Percentiles rank a stretch among this genome's conserved stretches.
Evolutionary conservation across 2,113 vertebrate species (phyloP).

Genomic region (Macroglossus sobrinus): DNA sequence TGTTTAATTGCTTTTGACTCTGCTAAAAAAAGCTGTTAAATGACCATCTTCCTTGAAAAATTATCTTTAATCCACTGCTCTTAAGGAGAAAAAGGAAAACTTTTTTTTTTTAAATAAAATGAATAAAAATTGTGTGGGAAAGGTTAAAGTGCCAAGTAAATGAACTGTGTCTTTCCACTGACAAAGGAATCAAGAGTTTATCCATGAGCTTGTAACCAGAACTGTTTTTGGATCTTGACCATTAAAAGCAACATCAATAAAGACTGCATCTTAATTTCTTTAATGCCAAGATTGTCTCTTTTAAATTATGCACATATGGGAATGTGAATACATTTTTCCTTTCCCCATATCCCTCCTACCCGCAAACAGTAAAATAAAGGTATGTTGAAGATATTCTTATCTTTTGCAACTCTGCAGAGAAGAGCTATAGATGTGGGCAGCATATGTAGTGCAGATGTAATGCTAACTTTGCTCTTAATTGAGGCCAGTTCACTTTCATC

Average conservation of each 20-base stretch:
- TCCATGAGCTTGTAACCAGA: slow-evolving; percentile 29
- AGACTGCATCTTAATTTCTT: slow-evolving; percentile 30
- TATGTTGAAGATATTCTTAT: not conserved
- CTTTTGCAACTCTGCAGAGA: not conserved
- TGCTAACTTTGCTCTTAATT: not conserved
- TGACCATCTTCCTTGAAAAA: not conserved
- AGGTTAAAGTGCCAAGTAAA: slow-evolving; percentile 21
- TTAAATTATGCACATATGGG: slow-evolving; percentile 40
- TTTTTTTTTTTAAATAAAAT: not conserved
- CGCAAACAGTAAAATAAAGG: slow-evolving; percentile 8
- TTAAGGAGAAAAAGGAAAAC: slow-evolving; percentile 5
- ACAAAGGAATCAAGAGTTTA: slow-evolving; percentile 47
- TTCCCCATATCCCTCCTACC: no score
- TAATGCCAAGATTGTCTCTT: slow-evolving; percentile 43
- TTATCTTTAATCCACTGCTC: not conserved
- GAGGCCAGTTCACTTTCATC: not conserved
- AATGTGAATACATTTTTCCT: not conserved
- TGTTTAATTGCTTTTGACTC: slow-evolving; percentile 21
- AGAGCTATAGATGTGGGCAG: not conserved
- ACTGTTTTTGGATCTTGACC: slow-evolving; percentile 42
- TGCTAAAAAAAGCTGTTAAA: slow-evolving; percentile 3
- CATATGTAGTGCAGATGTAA: slow-evolving; percentile 25
- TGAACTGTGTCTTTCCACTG: not conserved
- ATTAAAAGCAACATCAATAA: slow-evolving; percentile 46
- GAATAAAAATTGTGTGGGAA: not conserved